Evolutionary conservation across 1,140 invertebrate genomes (phyloP).

Genomic region (Papilio glaucus): DNA sequence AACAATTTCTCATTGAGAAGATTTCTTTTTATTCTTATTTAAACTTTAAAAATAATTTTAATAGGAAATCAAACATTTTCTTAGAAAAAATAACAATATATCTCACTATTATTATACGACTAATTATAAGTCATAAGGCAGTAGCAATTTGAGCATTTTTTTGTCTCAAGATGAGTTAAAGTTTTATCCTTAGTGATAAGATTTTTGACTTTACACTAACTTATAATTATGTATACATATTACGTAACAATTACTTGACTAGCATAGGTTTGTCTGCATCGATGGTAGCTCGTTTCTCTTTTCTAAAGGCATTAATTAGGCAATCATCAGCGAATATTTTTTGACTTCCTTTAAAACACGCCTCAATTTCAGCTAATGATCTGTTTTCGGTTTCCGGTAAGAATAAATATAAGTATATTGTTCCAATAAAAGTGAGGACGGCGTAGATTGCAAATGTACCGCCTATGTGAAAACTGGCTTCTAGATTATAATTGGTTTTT

Average conservation of each 20-base stretch:
- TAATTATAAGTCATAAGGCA: not conserved
- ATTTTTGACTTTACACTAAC: not conserved
- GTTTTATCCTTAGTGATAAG: not conserved
- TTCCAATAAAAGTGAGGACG: constrained; percentile 82
- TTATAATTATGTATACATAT: constrained; percentile 13
- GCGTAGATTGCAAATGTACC: constrained; percentile 86
- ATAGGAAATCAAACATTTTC: constrained; percentile 16
- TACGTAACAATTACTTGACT: constrained; percentile 51
- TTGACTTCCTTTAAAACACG: constrained; percentile 65
- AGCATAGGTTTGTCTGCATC: constrained; percentile 66
- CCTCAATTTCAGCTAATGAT: constrained; percentile 89
- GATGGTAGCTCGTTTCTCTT: constrained; percentile 49
- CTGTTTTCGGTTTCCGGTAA: constrained; percentile 92
- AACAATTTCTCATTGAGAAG: not conserved
- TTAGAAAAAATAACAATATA: constrained; percentile 20
- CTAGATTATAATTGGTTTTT: constrained; percentile 85
- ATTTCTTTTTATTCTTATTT: constrained; percentile 9
- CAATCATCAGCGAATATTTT: constrained; percentile 76
- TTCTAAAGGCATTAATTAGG: constrained; percentile 71
- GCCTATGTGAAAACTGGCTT: constrained; percentile 81
- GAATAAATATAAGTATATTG: constrained; percentile 85
- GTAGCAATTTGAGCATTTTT: constrained; percentile 37
- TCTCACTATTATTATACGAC: not conserved
- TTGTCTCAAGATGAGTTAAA: constrained; percentile 3
- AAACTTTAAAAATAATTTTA: not conserved